Percentiles rank a stretch among this genome's conserved stretches.
These are phyloP conservation scores for Intellagama lesueurii DNA, from an alignment of 2,797 vertebrate species.

Conservation along the genomic window DNA sequence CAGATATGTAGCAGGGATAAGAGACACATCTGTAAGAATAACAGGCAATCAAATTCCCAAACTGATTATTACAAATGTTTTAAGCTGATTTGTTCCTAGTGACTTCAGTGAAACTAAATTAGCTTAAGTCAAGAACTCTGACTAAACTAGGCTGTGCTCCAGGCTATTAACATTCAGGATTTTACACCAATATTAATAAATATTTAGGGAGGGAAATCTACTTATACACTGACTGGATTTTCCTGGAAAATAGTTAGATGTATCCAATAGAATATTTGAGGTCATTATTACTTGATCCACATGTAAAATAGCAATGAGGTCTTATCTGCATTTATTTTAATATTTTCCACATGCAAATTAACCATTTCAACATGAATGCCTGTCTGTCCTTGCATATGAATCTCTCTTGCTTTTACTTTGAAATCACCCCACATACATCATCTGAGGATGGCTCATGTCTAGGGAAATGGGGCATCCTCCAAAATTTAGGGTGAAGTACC, in stretches of 20 bases:
- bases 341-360: neutral
- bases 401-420: neutral
- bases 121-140: neutral
- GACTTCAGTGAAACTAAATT: slow-evolving; percentile 20
- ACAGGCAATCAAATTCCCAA: slow-evolving; percentile 5
- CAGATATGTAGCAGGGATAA: neutral
- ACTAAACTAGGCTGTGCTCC: neutral
- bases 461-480: no score
- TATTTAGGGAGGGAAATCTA: neutral
- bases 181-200: slow-evolving; percentile 7
- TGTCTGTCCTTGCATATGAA: neutral
- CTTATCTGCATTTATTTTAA: neutral
- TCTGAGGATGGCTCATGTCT: no score
- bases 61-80: neutral
- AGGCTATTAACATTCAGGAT: neutral
- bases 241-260: neutral
- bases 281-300: neutral
- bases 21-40: neutral
- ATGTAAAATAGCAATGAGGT: neutral
- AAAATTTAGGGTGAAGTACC: no score
- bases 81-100: neutral
- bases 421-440: neutral
- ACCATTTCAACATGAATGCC: neutral
- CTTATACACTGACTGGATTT: neutral
- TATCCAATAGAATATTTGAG: neutral